Base-by-base conservation (phyloP, 2,113 vertebrate species). In the Colossoma macropomum region DNA sequence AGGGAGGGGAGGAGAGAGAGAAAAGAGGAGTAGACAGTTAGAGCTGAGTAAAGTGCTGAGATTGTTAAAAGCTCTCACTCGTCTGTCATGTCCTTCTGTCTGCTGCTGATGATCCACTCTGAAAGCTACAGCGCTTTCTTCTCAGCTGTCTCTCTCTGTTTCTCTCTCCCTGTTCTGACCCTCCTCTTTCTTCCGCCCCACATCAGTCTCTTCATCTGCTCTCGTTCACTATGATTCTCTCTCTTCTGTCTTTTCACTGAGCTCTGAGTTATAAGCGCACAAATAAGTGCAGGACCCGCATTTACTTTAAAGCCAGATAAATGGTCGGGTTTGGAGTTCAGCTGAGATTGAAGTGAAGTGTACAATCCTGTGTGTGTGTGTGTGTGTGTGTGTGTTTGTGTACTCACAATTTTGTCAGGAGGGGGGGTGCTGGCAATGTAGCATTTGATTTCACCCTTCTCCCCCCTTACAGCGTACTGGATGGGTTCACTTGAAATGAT, bases 371-470 rank as follows among this genome's bases (percentile, higher is more conserved):
- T 79, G 77, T 80, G 78, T 62, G 69, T 30, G 21, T 50, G 59
- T 10, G 45, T 38, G 68, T 54, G 52, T 50, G 32, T 56, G 38
- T 65, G 38, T 54, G n/a, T 79, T 48, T 74, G 17, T 75, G 10
- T 63, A 97, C 97, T 98, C 92, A 98, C 97, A 15, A 98, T 99
- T 90, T 97, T 97, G 90, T 99, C 97, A 0, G 97, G 97, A 0
- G 96, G 96, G 0, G 97, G 97, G 0, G 97, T 98, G 93, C 97
- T 99, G 74, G 96, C 97, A 12, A 98, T 98, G 93, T 97, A 98
- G 60, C 97, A 99, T 75, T 97, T 97, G 89, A 99, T 96, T 86
- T 97, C 97, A 21, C 97, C 97, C 0, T 95, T 94, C 50, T 96
- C 95, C 0, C 97, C 97, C n/a, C 96, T 92, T 9, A 93, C 95